Base-by-base conservation (phyloP, 2,888 invertebrate species). In the Hypolimnas misippus region DNA sequence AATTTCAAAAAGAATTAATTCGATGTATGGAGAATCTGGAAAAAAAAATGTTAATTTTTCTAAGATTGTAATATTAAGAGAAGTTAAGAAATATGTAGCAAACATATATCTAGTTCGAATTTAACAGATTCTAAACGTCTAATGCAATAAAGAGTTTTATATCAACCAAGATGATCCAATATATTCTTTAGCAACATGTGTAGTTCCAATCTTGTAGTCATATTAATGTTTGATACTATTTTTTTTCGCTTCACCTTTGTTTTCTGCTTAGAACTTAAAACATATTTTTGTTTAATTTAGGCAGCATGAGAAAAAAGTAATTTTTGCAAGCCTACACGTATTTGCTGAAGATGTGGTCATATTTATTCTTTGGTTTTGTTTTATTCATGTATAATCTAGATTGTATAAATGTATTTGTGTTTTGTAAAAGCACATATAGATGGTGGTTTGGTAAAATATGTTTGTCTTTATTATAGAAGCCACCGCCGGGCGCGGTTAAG, bases 401-500 rank as follows among this genome's bases (percentile, higher is more conserved):
- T 33, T 10, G 33, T 7, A 10, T 8, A 2, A 7, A 2, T 33
- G 7, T 19, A 42, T 17, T 6, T 40, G 40, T 42, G 17, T 19
- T 5, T 19, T 17, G 3, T 42, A 17, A 8, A 33, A 33, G 8
- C 8, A 33, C 33, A 8, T 33, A 33, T 6, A 7, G 2, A 33
- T 33, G 12, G 8, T 10, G 0, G 2, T 42, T 17, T 40, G 16
- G 33, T 17, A 3, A n/a, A 68, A 21, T 14, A 10, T 29, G 1
- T 50, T 62, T 50, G 21, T 55, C 8, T 33, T 33, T 57, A 19
- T 92, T 93, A 55, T 93, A 97, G 97, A 96, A 96, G 91, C 96
- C 96, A 25, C 91, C 91, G 0, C 93, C 96, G 33, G 97, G 97
- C 51, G 97, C 97, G 7, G 95, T 97, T 64, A 95, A 96, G 67